These are phyloP conservation scores for Rhinella marina DNA, from an alignment of 2,797 vertebrate genomes.

Conservation along the genomic window DNA sequence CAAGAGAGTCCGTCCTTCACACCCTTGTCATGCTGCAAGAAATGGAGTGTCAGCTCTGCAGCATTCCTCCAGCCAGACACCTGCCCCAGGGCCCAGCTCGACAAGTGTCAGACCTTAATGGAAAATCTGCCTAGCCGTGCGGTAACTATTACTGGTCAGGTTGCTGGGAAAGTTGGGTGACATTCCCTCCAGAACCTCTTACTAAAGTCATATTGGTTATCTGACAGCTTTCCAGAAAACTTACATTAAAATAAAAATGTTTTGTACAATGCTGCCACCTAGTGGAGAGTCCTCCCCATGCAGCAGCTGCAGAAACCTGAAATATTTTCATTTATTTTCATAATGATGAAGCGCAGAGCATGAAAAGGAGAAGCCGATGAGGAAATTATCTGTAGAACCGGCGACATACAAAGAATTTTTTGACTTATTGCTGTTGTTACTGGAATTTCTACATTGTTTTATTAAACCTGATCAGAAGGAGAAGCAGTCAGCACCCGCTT, in stretches of 20 bases:
- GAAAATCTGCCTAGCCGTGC: not conserved
- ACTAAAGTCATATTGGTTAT: not conserved
- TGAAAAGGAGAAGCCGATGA: too few species aligned
- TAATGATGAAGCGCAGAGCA: too few species aligned
- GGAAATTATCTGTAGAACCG: too few species aligned
- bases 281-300: not conserved
- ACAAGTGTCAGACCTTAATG: not conserved
- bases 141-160: not conserved
- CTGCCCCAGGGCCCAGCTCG: not conserved
- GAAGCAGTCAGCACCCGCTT: too few species aligned
- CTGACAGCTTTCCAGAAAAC: not conserved
- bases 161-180: not conserved
- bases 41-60: not conserved
- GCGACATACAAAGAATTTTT: too few species aligned
- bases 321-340: too few species aligned
- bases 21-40: conserved; percentile 1
- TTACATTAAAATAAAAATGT: too few species aligned
- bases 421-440: too few species aligned
- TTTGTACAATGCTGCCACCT: conserved; percentile 35
- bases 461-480: too few species aligned
- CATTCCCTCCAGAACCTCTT: not conserved
- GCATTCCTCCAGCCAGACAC: conserved; percentile 20
- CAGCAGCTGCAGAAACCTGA: too few species aligned
- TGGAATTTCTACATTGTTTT: too few species aligned
- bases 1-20: conserved; percentile 21